Base-by-base conservation (phyloP, 2,888 invertebrate genomes). In the Drosophila anomelani region DNA sequence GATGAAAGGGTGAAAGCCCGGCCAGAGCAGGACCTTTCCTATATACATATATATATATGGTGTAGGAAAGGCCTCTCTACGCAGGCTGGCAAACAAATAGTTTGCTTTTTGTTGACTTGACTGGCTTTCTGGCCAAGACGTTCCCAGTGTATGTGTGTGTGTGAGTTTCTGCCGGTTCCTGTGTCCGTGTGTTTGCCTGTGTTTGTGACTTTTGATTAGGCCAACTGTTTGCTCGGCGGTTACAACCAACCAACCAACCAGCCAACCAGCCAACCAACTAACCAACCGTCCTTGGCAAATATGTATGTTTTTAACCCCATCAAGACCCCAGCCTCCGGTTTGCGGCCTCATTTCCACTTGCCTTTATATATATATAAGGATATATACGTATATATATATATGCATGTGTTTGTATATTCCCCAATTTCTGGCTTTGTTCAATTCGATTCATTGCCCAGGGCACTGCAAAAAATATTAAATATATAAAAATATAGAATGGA, bases 181-280 rank as follows among this genome's bases (percentile, higher is more conserved):
- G 51, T 26, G 15, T 17, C 39, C 15, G 47, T 59, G 60, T 63
- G 71, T 77, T 76, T 87, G 74, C 38, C 55, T 64, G 55, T 85
- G 78, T 76, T 85, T 85, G 76, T 80, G 88, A 82, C 83, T 88
- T 88, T 83, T 83, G 83, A 83, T 83, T 88, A 85, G 83, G 80
- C 85, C 72, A 71, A 67, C 83, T 88, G 83, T 85, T 83, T 88
- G 85, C 86, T 75, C 59, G 77, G 81, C 71, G 87, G 85, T 84
- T 74, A 76, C 76, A 49, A 17, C 68, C 62, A 63, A 46, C 62
- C 26, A 46, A 46, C 44, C 44, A 13, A 20, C 7, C 20, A 20
- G 20, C 20, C 76, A 49, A 17, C 68, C 62, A 63, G 43, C 62
- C 26, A 20, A 20, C 20, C 20, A 46, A 46, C 44, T 20, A 13